Conservation (phyloP, 1,140 invertebrate species). For the Helicoverpa armigera region DNA sequence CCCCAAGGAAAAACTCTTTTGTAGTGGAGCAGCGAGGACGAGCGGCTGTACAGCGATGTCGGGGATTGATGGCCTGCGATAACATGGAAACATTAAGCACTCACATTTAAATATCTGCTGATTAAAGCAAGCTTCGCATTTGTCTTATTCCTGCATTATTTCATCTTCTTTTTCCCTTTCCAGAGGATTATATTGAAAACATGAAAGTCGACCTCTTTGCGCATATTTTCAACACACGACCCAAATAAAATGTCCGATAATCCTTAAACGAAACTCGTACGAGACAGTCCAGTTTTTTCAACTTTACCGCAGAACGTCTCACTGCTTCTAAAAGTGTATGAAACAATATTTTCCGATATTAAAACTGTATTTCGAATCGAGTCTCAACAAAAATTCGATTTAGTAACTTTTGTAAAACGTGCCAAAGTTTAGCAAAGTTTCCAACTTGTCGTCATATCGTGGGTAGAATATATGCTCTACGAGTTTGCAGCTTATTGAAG, state of each 20-base stretch:
- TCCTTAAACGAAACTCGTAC: not conserved
- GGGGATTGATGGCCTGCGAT: not conserved
- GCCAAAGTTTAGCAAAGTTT: slow-evolving; percentile 50
- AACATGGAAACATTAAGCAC: not conserved
- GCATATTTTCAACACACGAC: no score
- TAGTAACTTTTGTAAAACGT: slow-evolving; percentile 52
- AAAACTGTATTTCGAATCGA: slow-evolving; percentile 52
- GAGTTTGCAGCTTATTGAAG: not conserved
- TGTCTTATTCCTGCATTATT: no score
- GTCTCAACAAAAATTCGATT: slow-evolving; percentile 59
- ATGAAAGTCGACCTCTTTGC: not conserved
- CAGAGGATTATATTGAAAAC: no score
- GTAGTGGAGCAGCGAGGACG: not conserved
- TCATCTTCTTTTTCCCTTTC: no score
- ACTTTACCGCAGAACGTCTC: slow-evolving; percentile 24
- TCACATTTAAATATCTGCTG: no score
- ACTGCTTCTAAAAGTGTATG: slow-evolving; percentile 24
- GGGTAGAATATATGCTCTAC: slow-evolving; percentile 37
- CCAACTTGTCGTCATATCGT: slow-evolving; percentile 49
- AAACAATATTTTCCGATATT: slow-evolving; percentile 47
- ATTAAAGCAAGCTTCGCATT: not conserved
- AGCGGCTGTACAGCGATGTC: not conserved
- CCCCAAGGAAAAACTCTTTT: slow-evolving; percentile 15
- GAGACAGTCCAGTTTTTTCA: slow-evolving; percentile 15
- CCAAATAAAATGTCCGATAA: not conserved